These are phyloP conservation scores for Argyra leucocephala DNA, from an alignment of 2,888 invertebrate species.

Conservation along the genomic window DNA sequence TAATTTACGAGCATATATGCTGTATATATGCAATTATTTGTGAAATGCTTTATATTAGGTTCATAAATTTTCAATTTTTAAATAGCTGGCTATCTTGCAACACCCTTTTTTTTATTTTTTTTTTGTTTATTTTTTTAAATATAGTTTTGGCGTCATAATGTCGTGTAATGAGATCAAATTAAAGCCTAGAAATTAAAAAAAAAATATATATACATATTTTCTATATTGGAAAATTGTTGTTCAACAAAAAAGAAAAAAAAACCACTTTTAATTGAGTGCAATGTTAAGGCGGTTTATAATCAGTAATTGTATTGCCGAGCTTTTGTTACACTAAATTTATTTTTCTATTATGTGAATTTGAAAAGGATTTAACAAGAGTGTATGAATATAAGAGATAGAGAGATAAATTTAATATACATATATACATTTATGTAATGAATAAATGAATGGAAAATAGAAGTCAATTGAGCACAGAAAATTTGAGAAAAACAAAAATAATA, in stretches of 20 bases:
- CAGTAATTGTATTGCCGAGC: background rate
- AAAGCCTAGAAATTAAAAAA: background rate
- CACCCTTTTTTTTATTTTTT: too few relatives aligned
- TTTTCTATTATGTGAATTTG: background rate
- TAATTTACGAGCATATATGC: too few relatives aligned
- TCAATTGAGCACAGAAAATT: too few relatives aligned
- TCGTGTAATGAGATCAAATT: conserved; percentile 3
- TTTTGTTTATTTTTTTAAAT: too few relatives aligned
- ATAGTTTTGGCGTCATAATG: background rate
- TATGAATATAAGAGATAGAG: too few relatives aligned
- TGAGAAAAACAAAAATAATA: background rate
- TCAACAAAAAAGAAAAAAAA: background rate
- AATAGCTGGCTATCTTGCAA: too few relatives aligned
- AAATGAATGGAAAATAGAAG: too few relatives aligned
- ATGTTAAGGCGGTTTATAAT: background rate
- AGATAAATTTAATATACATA: too few relatives aligned
- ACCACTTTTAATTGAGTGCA: background rate
- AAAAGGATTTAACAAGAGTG: background rate
- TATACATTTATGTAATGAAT: too few relatives aligned
- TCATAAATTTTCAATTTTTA: too few relatives aligned
- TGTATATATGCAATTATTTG: too few relatives aligned
- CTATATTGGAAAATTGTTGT: background rate
- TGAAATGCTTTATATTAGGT: too few relatives aligned
- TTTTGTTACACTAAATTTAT: background rate
- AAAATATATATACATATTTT: background rate